Base-by-base conservation (phyloP, 1,140 invertebrate genomes). In the Nebria ingens region DNA sequence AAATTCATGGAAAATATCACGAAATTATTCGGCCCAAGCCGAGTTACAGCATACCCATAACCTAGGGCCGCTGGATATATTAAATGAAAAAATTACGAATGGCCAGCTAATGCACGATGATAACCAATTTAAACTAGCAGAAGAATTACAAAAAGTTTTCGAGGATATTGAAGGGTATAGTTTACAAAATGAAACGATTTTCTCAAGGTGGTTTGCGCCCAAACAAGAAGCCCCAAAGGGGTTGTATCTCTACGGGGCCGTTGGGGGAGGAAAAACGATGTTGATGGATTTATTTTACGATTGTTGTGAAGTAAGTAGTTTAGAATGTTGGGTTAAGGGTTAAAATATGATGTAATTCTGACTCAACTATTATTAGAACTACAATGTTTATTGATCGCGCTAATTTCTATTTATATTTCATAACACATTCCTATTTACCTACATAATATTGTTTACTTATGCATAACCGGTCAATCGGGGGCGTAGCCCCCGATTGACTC, bases 261-360 rank as follows among this genome's bases (percentile, higher is more conserved):
- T 93, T 62, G 91, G 93, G 49, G 89, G 92, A 66, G 93, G 93
- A 55, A 97, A 99, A 80, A 99, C 97, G 11, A 98, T 98, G 87
- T 73, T 99, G 20, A 99, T 99, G 97, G 96, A 99, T 75, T 70
- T 98, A 61, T 98, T 99, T 73, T 94, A 89, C 76, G 80, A 93
- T 65, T 83, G 82, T 62, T 85, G 83, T 69, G 69, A 76, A 65
- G 79, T 86, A 77, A 71, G 64, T 65, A 57, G n/a, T n/a, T n/a
- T n/a, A n/a, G n/a, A n/a, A n/a, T n/a, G n/a, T n/a, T n/a, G n/a
- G n/a, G n/a, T n/a, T n/a, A n/a, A n/a, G n/a, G n/a, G n/a, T n/a
- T n/a, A n/a, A n/a, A n/a, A n/a, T n/a, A n/a, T n/a, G n/a, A n/a
- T n/a, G n/a, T n/a, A n/a, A n/a, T n/a, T n/a, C n/a, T n/a, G n/a